Evolutionary conservation across 1,140 invertebrate genomes (phyloP).

Genomic region (Araneus ventricosus): DNA sequence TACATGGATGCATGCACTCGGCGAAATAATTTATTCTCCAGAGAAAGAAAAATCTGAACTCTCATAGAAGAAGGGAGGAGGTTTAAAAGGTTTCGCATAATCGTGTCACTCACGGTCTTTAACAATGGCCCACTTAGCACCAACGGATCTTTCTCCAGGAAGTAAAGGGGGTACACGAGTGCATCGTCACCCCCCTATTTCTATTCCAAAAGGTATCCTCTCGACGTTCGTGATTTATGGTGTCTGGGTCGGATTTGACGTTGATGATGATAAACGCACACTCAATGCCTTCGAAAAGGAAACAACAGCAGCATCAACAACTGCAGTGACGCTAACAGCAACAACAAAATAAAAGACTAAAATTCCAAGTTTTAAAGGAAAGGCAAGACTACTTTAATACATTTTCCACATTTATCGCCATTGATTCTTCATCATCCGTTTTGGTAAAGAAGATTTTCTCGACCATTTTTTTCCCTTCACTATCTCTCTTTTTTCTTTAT

Average conservation of each 20-base stretch:
- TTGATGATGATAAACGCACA: conserved; percentile 58
- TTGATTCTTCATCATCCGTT: conserved; percentile 50
- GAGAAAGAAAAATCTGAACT: not conserved
- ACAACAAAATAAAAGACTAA: conserved; percentile 4
- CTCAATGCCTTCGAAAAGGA: conserved; percentile 41
- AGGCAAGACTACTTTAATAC: conserved; percentile 1
- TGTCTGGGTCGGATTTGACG: conserved; percentile 27
- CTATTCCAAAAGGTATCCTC: conserved; percentile 4
- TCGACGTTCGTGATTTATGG: conserved; percentile 48
- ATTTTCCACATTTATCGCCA: conserved; percentile 40
- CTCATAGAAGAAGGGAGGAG: not conserved
- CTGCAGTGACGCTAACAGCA: not conserved
- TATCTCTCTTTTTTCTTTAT: not conserved
- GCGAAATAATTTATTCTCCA: not conserved
- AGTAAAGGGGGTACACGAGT: too few species aligned
- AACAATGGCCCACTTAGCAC: conserved; percentile 36
- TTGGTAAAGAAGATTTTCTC: not conserved
- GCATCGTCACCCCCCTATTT: not conserved
- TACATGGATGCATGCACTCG: not conserved
- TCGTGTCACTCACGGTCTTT: conserved; percentile 16
- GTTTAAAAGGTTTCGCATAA: conserved; percentile 37
- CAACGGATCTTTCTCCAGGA: not conserved
- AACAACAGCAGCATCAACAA: conserved; percentile 3
- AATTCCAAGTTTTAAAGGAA: conserved; percentile 13
- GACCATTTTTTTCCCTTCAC: not conserved